phyloP scores from a whole-genome alignment of 2,797 vertebrate species.

The Leontopithecus rosalia region DNA sequence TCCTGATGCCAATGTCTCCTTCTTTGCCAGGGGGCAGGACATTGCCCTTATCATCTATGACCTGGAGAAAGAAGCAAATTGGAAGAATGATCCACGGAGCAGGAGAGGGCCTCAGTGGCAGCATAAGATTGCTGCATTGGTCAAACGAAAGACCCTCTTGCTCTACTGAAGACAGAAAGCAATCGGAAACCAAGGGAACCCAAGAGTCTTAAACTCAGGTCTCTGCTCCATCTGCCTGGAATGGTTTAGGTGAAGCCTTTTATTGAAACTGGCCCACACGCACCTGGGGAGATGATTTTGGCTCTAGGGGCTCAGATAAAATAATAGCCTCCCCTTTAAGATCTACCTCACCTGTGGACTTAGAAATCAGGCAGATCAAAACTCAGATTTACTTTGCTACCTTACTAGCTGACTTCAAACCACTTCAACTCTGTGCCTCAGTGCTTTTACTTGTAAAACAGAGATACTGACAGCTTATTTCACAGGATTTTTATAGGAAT shows the following conservation, averaged over 20 bases:
- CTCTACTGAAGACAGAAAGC: not conserved
- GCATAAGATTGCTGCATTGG: not conserved
- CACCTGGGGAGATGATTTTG: not conserved
- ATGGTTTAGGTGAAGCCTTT: not conserved
- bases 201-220: not conserved
- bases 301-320: not conserved
- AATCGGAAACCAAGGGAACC: not conserved
- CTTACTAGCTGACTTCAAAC: not conserved
- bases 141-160: not conserved
- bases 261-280: not conserved
- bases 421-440: not conserved
- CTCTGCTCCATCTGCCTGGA: not conserved
- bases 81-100: not conserved
- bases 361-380: not conserved
- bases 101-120: not conserved
- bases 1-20: constrained; percentile 88
- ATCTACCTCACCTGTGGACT: not conserved
- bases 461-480: not conserved
- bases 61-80: constrained; percentile 80
- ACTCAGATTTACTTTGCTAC: not conserved
- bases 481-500: not conserved
- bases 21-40: constrained; percentile 84
- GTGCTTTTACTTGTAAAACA: not conserved
- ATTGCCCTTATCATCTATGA: constrained; percentile 86
- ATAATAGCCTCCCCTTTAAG: not conserved